Percentiles rank a stretch among this genome's conserved stretches.
Conservation (phyloP, 2,888 invertebrate genomes). For the Polydrusus tereticollis region DNA sequence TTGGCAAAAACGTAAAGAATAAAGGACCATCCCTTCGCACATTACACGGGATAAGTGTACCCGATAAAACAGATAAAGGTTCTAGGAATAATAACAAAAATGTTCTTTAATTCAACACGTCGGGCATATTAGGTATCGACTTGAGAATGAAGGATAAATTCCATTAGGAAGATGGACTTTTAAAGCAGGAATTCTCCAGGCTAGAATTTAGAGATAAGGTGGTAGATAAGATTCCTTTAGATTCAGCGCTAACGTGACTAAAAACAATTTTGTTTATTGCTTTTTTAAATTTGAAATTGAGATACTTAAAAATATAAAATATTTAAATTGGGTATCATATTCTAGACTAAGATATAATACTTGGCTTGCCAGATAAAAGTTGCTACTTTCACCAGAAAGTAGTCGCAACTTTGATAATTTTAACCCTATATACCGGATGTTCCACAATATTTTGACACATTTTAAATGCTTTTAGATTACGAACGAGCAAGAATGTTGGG, state of each 20-base stretch:
- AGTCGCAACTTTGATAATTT: too few species aligned
- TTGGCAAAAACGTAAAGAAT: constrained; percentile 15
- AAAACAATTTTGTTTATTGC: not conserved
- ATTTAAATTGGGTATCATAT: too few species aligned
- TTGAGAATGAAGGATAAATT: constrained; percentile 57
- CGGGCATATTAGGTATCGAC: constrained; percentile 60
- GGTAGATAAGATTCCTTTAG: constrained; percentile 7
- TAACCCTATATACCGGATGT: too few species aligned
- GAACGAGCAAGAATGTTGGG: too few species aligned
- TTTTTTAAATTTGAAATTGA: not conserved
- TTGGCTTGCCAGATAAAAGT: too few species aligned
- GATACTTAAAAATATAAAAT: too few species aligned
- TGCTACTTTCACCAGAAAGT: too few species aligned
- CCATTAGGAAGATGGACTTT: constrained; percentile 65
- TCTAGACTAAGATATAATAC: too few species aligned
- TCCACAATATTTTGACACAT: too few species aligned
- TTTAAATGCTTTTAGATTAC: too few species aligned
- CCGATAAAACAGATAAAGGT: constrained; percentile 59
- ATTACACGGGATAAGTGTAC: constrained; percentile 52
- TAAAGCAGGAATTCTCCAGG: constrained; percentile 57
- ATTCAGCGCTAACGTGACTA: not conserved
- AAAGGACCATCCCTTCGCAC: constrained; percentile 18
- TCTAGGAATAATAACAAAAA: constrained; percentile 57
- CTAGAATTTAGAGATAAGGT: constrained; percentile 21
- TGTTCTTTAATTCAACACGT: constrained; percentile 63